Percentiles rank a stretch among this genome's conserved stretches.
These are phyloP conservation scores for Tragelaphus oryx DNA, from an alignment of 2,797 vertebrate genomes.

Conservation along the genomic window DNA sequence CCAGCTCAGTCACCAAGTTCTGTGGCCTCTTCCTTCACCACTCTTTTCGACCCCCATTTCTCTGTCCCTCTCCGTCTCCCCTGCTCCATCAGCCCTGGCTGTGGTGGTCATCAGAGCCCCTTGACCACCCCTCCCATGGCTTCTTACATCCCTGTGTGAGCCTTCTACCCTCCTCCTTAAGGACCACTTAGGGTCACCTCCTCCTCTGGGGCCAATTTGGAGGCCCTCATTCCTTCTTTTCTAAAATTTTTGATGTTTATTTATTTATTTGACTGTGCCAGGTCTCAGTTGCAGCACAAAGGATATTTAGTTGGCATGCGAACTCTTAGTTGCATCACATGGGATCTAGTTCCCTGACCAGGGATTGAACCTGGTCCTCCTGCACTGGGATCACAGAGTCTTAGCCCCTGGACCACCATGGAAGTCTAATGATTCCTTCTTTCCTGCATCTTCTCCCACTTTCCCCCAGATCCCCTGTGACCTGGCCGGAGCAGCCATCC, in stretches of 20 bases:
- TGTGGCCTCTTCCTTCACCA: not conserved
- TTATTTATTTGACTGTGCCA: not conserved
- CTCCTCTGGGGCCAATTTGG: not conserved
- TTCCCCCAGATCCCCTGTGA: not conserved
- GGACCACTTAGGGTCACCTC: accelerated
- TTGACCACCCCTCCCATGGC: not conserved
- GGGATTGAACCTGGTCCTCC: not conserved
- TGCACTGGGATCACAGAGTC: not conserved
- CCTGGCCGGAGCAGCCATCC: not conserved
- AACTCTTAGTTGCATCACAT: not conserved
- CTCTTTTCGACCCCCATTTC: not conserved
- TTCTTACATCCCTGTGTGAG: not conserved
- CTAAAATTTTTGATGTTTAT: not conserved
- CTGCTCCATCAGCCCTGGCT: not conserved
- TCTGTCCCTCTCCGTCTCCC: not conserved
- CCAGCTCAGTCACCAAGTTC: not conserved
- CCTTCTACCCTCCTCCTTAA: not conserved
- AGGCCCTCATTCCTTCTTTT: not conserved
- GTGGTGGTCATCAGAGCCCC: not conserved
- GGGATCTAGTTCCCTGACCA: not conserved
- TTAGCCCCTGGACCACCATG: not conserved
- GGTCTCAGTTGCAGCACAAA: not conserved
- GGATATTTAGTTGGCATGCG: not conserved
- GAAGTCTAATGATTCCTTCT: not conserved
- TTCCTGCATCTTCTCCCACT: not conserved